phyloP scores from a whole-genome alignment of 2,888 invertebrate species.

The Salticus scenicus region DNA sequence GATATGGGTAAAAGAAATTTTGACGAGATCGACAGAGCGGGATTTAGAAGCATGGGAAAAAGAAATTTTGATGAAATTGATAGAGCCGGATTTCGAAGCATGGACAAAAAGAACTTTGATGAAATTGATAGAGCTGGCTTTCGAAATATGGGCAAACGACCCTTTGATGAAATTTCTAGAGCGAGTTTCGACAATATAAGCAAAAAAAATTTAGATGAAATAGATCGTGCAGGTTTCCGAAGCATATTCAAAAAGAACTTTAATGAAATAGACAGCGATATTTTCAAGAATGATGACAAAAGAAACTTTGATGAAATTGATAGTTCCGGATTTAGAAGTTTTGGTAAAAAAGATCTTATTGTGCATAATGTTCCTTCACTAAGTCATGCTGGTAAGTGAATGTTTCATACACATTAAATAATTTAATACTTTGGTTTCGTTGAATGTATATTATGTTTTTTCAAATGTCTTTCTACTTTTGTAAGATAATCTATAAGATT shows the following conservation, averaged over 20 bases:
- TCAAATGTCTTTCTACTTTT: too few relatives aligned
- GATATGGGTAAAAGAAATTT: conserved; percentile 19
- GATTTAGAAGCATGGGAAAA: neutral
- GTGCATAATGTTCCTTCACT: neutral
- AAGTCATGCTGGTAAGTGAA: too few relatives aligned
- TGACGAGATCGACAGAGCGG: neutral
- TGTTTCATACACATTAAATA: too few relatives aligned
- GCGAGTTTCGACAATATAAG: conserved; percentile 1
- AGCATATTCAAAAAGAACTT: conserved; percentile 14
- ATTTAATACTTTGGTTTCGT: too few relatives aligned
- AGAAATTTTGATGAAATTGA: conserved; percentile 11
- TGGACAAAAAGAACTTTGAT: conserved; percentile 13
- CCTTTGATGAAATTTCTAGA: conserved; percentile 35
- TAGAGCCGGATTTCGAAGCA: neutral
- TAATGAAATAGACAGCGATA: neutral
- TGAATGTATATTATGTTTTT: too few relatives aligned
- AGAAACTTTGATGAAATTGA: neutral
- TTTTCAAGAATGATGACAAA: neutral
- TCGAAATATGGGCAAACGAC: conserved; percentile 9
- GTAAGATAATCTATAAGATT: too few relatives aligned
- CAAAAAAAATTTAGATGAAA: conserved; percentile 45
- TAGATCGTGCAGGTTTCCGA: conserved; percentile 1
- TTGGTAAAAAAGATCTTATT: neutral
- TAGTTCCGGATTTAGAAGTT: neutral
- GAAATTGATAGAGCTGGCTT: neutral